Percentiles rank a stretch among this genome's conserved stretches.
Evolutionary conservation across 2,888 invertebrate species (phyloP).

Genomic region (Cremastinae sp.): DNA sequence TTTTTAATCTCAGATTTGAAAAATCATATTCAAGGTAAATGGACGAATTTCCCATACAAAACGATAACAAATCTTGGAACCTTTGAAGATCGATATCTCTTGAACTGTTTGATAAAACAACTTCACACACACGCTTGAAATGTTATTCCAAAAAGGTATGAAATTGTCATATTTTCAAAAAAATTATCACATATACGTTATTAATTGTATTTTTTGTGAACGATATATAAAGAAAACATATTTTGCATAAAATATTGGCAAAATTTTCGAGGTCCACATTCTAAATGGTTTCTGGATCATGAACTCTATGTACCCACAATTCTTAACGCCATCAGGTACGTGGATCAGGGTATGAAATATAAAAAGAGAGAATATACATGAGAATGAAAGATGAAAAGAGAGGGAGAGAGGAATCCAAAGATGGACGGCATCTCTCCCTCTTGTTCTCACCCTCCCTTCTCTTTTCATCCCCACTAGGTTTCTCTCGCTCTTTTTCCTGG

Average conservation of each 20-base stretch:
- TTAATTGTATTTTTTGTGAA: too few relatives aligned
- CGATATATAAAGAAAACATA: not conserved
- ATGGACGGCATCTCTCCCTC: conserved; percentile 40
- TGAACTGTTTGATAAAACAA: too few relatives aligned
- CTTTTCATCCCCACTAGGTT: conserved; percentile 22
- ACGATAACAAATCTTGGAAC: too few relatives aligned
- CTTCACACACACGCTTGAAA: too few relatives aligned
- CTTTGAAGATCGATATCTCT: too few relatives aligned
- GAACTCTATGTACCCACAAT: conserved; percentile 40
- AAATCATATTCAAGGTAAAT: too few relatives aligned
- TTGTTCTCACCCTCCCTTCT: conserved; percentile 25
- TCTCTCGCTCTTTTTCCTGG: conserved; percentile 35
- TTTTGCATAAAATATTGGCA: not conserved
- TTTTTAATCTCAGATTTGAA: too few relatives aligned
- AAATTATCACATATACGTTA: too few relatives aligned
- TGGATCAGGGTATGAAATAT: conserved; percentile 32
- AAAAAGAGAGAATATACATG: not conserved
- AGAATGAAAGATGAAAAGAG: conserved; percentile 44
- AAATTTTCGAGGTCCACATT: conserved; percentile 27
- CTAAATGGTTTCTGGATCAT: conserved; percentile 38
- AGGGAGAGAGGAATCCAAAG: conserved; percentile 39
- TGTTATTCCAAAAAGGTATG: too few relatives aligned
- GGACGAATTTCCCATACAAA: too few relatives aligned
- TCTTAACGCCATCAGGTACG: conserved; percentile 46
- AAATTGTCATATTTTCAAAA: too few relatives aligned